Conservation (phyloP, 1,140 invertebrate genomes). For the Apis dorsata region DNA sequence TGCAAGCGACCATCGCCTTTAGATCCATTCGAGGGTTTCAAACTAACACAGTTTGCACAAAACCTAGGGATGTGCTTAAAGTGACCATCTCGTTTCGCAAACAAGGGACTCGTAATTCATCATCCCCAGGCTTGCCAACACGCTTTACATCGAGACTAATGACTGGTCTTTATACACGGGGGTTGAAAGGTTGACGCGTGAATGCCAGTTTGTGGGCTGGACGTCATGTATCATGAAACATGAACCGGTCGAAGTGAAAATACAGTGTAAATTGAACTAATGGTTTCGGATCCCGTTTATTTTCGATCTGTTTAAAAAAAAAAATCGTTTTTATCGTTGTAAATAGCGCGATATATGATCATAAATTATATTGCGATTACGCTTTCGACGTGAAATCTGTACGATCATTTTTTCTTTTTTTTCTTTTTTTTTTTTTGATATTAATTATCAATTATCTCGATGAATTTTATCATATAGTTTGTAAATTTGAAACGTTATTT, state of each 20-base stretch:
- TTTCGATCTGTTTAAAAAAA: not conserved
- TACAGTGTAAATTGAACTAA: not conserved
- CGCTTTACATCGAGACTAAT: not conserved
- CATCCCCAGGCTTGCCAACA: not conserved
- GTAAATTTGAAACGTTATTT: no score
- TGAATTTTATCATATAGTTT: no score
- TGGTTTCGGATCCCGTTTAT: not conserved
- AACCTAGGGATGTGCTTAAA: not conserved
- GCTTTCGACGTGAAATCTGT: no score
- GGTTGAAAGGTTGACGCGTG: not conserved
- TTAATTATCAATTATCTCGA: no score
- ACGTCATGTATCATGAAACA: not conserved
- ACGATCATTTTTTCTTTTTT: no score
- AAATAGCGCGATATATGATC: not conserved
- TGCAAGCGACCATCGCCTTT: not conserved
- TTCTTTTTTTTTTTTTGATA: no score
- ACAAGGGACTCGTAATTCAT: conserved; percentile 1
- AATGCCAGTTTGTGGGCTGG: not conserved
- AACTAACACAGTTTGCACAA: not conserved
- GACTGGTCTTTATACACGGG: not conserved
- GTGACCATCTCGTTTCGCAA: conserved; percentile 1
- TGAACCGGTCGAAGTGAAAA: not conserved
- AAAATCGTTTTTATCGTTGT: not conserved
- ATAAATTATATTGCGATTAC: no score
- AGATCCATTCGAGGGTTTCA: no score